Conservation (phyloP, 2,113 vertebrate genomes). For the Pyrgilauda ruficollis region DNA sequence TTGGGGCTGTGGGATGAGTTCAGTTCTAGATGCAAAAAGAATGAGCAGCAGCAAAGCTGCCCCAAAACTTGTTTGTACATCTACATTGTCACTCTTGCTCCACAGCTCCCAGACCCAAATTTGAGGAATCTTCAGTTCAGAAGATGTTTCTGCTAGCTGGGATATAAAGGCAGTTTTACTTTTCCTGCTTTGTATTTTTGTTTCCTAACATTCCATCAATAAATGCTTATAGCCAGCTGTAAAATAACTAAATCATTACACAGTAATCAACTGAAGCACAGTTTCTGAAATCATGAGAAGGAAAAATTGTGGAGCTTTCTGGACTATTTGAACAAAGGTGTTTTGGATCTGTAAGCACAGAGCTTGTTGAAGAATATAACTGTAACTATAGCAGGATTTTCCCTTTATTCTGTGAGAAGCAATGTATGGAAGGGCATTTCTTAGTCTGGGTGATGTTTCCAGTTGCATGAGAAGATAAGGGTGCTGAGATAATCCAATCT, state of each 20-base stretch:
- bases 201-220: not conserved
- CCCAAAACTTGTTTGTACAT: not conserved
- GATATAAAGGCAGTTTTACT: not conserved
- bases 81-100: not conserved
- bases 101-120: not conserved
- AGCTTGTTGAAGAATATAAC: not conserved
- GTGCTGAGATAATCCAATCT: not conserved
- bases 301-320: not conserved
- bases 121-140: not conserved
- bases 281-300: not conserved
- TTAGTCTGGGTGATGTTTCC: not conserved
- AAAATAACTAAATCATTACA: not conserved
- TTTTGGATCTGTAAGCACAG: not conserved
- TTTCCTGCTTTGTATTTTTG: not conserved
- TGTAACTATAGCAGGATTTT: not conserved
- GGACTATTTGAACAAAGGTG: not conserved
- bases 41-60: not conserved
- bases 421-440: not conserved
- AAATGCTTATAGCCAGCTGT: not conserved
- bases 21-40: not conserved
- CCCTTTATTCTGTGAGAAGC: not conserved
- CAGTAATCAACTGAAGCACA: too few species aligned
- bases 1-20: not conserved
- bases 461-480: not conserved
- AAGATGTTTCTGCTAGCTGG: not conserved